Evolutionary conservation across 1,140 invertebrate species (phyloP), one percentile per base, ranked within the genome.

Genomic region (Pseudomyrmex concolor): DNA sequence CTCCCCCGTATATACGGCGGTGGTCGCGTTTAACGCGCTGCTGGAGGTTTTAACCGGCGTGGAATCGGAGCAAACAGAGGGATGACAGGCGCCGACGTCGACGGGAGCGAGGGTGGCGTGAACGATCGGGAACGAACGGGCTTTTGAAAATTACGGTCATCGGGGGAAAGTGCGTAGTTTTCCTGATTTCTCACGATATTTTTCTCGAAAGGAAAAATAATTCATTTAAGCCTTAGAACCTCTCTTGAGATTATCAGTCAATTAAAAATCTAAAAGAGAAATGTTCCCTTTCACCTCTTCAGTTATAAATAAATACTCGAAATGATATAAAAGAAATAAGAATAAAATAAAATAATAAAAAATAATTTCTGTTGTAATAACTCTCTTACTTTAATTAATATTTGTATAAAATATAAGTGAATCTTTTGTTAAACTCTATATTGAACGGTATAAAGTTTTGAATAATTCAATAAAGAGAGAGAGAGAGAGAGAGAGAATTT

Each of bases 21-120:
- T 13, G 17, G 34, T 76, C 51, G 74, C 34, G 54, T 84, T 84
- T 80, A 64, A 84, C 66, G 19, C 74, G 66, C 45, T 68, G 82
- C 54, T 84, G 64, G 74, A 78, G 59, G n/a, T 84, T 80, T 80
- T 70, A 83, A 76, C 78, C 48, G 78, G 9, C 25, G 22, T 43
- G 45, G 62, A 76, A 48, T 66, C 81, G 81, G 25, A 15, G 72
- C 72, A 83, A 83, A 76, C 62, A 83, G 62, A 83, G 72, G 81
- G 72, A 55, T 34, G 22, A 34, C 50, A 51, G 12, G 51, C 15
- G 50, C 25, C n/a, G 60, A 62, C 84, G 70, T 34, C 19, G 57
- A 19, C 13, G 54, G 9, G 2, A n/a, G 51, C 15, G 51, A 48
- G 43, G 19, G 43, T 25, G 19, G 12, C 15, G 50, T 22, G 15